phyloP scores from a whole-genome alignment of 1,140 invertebrate species.

The Asobara japonica region DNA sequence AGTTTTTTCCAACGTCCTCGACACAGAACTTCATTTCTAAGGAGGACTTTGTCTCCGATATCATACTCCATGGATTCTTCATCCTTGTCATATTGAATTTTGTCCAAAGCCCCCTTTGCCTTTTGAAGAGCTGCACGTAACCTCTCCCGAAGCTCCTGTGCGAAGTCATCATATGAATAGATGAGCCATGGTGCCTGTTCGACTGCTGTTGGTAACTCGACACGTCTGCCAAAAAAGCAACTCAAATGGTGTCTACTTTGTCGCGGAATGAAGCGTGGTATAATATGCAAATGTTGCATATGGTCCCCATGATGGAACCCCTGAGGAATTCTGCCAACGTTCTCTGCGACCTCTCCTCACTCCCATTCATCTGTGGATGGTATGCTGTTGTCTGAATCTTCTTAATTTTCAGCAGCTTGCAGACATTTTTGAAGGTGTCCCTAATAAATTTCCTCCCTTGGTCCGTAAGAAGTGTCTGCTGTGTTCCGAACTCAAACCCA shows the following conservation, averaged over 20 bases:
- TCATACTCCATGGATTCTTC: not conserved
- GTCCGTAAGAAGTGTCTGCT: no score
- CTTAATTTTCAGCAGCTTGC: no score
- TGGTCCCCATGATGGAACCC: not conserved
- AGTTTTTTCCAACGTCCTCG: not conserved
- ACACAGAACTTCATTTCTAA: no score
- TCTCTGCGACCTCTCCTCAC: not conserved
- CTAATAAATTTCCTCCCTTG: no score
- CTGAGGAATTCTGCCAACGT: not conserved
- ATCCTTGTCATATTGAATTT: constrained; percentile 22
- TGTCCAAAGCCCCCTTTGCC: not conserved
- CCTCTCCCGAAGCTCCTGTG: not conserved
- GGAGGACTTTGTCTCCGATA: not conserved
- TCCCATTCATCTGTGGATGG: constrained; percentile 43
- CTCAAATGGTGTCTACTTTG: not conserved
- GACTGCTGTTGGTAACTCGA: not conserved
- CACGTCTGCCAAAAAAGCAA: not conserved
- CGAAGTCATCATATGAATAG: not conserved
- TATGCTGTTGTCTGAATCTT: constrained; percentile 26
- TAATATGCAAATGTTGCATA: not conserved
- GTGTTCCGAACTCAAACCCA: constrained; percentile 46
- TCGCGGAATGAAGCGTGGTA: not conserved
- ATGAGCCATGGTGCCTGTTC: not conserved
- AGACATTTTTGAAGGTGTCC: no score
- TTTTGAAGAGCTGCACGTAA: not conserved